phyloP scores from a whole-genome alignment of 2,797 vertebrate genomes.

The Fundulus diaphanus region DNA sequence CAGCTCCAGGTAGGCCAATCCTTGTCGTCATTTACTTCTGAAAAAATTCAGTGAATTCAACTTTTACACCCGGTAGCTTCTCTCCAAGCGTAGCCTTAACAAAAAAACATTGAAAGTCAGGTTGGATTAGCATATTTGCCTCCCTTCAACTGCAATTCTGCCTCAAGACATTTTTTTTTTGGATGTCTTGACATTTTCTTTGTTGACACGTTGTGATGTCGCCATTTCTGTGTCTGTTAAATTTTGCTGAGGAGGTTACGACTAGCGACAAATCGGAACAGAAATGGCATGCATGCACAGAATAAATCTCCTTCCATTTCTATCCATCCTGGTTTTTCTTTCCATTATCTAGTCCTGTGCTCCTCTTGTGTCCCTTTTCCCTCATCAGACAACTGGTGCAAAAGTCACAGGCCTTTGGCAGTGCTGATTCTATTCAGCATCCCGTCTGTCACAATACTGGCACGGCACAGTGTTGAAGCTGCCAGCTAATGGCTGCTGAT shows the following conservation, averaged over 20 bases:
- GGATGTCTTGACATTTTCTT: too few relatives aligned
- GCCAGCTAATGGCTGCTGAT: constrained; percentile 62
- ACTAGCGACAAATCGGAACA: constrained; percentile 11
- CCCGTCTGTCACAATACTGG: constrained; percentile 68
- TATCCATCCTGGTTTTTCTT: constrained; percentile 9
- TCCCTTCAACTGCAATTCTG: too few relatives aligned
- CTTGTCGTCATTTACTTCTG: neutral
- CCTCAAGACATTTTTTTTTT: too few relatives aligned
- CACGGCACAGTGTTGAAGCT: constrained; percentile 28
- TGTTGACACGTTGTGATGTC: too few relatives aligned
- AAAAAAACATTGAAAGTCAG: too few relatives aligned
- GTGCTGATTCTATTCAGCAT: constrained; percentile 46
- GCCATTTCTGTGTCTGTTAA: neutral
- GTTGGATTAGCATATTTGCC: too few relatives aligned
- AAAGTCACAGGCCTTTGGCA: constrained; percentile 62
- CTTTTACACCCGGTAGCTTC: neutral
- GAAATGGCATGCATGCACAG: neutral
- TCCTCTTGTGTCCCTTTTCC: constrained; percentile 12
- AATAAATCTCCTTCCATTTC: neutral
- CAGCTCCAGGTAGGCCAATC: too few relatives aligned
- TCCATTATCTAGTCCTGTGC: neutral
- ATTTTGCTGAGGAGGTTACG: neutral
- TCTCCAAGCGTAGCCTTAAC: too few relatives aligned
- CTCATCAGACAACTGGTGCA: constrained; percentile 58
- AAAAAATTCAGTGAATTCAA: neutral